These are phyloP conservation scores for Apomyelois bistriatella DNA, from an alignment of 2,888 invertebrate genomes.

Conservation along the genomic window DNA sequence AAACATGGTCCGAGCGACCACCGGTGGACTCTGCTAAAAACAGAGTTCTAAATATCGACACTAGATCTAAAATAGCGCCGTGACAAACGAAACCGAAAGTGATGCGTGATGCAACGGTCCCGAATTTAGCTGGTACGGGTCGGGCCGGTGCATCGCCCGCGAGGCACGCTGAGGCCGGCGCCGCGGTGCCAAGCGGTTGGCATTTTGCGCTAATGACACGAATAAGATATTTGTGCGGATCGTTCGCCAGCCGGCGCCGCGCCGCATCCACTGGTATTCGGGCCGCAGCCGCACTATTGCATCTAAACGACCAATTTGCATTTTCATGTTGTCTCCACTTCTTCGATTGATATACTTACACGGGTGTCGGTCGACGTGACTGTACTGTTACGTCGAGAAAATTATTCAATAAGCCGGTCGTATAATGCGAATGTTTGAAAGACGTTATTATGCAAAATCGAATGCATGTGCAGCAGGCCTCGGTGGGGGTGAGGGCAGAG, in stretches of 20 bases:
- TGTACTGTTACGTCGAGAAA: slow-evolving; percentile 39
- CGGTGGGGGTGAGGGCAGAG: slow-evolving; percentile 30
- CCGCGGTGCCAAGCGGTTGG: slow-evolving; percentile 71
- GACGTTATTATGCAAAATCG: slow-evolving; percentile 43
- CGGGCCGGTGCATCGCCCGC: slow-evolving; percentile 70
- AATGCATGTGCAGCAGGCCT: slow-evolving; percentile 16
- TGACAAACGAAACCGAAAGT: slow-evolving; percentile 79
- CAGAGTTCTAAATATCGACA: slow-evolving; percentile 76
- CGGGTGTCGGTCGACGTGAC: slow-evolving; percentile 27
- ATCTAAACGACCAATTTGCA: slow-evolving; percentile 46
- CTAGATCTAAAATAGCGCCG: slow-evolving; percentile 72
- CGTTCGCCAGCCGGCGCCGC: slow-evolving; percentile 51
- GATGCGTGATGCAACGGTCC: slow-evolving; percentile 76
- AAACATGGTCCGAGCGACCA: slow-evolving; percentile 38
- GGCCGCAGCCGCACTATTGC: slow-evolving; percentile 52
- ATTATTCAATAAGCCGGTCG: slow-evolving; percentile 40
- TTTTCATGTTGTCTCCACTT: slow-evolving; percentile 11
- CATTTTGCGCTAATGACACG: slow-evolving; percentile 79
- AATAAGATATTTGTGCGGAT: slow-evolving; percentile 77
- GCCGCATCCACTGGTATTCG: slow-evolving; percentile 52
- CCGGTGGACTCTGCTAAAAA: slow-evolving; percentile 60
- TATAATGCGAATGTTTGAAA: slow-evolving; percentile 33
- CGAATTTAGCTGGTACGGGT: slow-evolving; percentile 70
- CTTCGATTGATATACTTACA: slow-evolving; percentile 28
- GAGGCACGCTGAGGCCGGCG: slow-evolving; percentile 52